Percentiles rank a stretch among this genome's conserved stretches.
phyloP scores from a whole-genome alignment of 2,888 invertebrate species.

The Myopa tessellatipennis region DNA sequence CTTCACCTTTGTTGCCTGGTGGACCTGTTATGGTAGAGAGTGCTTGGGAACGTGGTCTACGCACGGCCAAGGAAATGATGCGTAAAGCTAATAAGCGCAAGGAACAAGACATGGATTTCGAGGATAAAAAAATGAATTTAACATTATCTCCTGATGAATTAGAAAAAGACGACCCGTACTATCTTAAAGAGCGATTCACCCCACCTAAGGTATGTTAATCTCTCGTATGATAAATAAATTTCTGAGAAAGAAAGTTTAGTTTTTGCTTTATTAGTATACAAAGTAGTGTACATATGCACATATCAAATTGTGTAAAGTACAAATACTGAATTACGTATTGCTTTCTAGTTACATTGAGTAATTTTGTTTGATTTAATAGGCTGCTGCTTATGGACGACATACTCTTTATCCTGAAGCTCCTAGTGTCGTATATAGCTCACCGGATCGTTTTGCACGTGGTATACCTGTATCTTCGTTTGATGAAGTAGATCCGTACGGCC shows the following conservation, averaged over 20 bases:
- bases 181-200: conserved; percentile 78
- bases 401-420: conserved; percentile 53
- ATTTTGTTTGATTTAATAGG: conserved; percentile 41
- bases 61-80: conserved; percentile 95
- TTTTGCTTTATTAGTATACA: not conserved
- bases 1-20: conserved; percentile 51
- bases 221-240: not conserved
- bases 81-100: conserved; percentile 92
- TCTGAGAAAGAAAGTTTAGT: conserved; percentile 14
- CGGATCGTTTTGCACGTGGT: conserved; percentile 60
- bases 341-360: not conserved
- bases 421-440: conserved; percentile 62
- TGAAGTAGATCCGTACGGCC: conserved; percentile 67
- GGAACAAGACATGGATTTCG: conserved; percentile 94
- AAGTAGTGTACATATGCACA: not conserved
- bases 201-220: conserved; percentile 57
- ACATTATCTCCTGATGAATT: conserved; percentile 79
- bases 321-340: conserved; percentile 4
- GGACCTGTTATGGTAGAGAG: conserved; percentile 78
- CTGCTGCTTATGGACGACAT: conserved; percentile 52
- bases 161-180: conserved; percentile 80
- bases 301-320: not conserved
- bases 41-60: conserved; percentile 94
- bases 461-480: conserved; percentile 59
- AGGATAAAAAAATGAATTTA: conserved; percentile 93